Base-by-base conservation (phyloP, 2,888 invertebrate species). In the Agriotes lineatus region DNA sequence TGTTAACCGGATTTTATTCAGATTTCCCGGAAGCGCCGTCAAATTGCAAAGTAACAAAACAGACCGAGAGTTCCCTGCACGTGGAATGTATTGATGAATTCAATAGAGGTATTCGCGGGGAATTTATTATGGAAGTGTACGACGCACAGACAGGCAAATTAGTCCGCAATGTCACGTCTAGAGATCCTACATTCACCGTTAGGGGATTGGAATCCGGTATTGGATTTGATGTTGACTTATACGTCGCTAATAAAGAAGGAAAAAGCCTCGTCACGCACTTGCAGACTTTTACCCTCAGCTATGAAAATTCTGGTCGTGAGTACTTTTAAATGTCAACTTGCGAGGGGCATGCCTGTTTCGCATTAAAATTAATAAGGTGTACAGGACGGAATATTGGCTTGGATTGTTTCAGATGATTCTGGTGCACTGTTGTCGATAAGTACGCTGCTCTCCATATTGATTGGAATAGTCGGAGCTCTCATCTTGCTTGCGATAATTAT, bases 401-500 rank as follows among this genome's bases (percentile, higher is more conserved):
- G n/a, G n/a, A n/a, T n/a, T 37, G 56, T 48, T 61, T 14, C 30
- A 69, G 69, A 52, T 10, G 39, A 64, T 19, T 18, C 30, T 3
- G n/a, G 12, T 25, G 12, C 25, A 19, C 22, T 91, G 75, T 91
- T 93, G 76, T 92, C 93, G 78, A 84, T 94, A 76, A 93, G 93
- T 6, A 93, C 94, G 0, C 87, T 94, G 7, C 85, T 94, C 59
- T 91, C 93, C 56, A 89, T 90, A 1, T 86, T 93, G 35, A 90
- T 93, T 14, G 93, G 93, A 2, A 88, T 91, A 56, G 89, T 93
- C 20, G 90, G 90, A 5, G 88, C 91, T 39, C 85, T 91, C 25
- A 87, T 93, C 75, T 87, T 93, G 39, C 89, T 91, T 2, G 88
- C 90, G 2, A 87, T 91, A 3, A 89, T 90, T 37, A 87, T 91